A percentile compares a stretch with the other conserved stretches of the same genome.
Evolutionary conservation across 2,797 vertebrate species (phyloP).

Genomic region (Neosalanx taihuensis): DNA sequence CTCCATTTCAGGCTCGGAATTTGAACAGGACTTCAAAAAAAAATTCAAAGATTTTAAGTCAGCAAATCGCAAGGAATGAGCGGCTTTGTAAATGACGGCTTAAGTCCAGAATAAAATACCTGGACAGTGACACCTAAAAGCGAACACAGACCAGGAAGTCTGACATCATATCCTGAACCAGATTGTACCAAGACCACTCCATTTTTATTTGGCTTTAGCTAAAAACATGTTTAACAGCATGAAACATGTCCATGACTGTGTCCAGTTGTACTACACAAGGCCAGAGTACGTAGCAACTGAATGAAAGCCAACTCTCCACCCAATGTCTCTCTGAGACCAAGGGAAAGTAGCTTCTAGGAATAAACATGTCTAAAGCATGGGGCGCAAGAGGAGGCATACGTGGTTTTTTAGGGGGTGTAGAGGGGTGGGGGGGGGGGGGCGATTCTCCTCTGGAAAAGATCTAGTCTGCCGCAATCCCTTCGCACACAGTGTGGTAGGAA

Average conservation of each 20-base stretch:
- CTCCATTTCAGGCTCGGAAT: conserved; percentile 43
- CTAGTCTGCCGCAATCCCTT: conserved; percentile 73
- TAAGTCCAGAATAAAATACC: conserved; percentile 29
- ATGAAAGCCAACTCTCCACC: conserved; percentile 30
- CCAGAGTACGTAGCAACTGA: conserved; percentile 16
- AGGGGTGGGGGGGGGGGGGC: conserved; percentile 3
- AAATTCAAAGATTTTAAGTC: conserved; percentile 50
- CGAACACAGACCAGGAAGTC: conserved; percentile 29
- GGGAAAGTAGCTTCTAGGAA: conserved; percentile 40
- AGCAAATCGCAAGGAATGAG: conserved; percentile 39
- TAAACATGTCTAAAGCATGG: conserved; percentile 16
- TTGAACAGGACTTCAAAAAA: conserved; percentile 40
- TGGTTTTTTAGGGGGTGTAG: conserved; percentile 41
- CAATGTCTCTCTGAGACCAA: conserved; percentile 19
- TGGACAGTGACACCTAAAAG: conserved; percentile 7
- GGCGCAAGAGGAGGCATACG: conserved; percentile 47
- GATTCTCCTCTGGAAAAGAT: conserved; percentile 57
- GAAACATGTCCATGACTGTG: conserved; percentile 45
- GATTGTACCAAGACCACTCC: conserved; percentile 47
- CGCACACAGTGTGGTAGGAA: conserved; percentile 55
- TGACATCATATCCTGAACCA: conserved; percentile 49
- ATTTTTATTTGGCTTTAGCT: conserved; percentile 65
- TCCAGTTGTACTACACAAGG: conserved; percentile 54
- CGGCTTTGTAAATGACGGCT: conserved; percentile 38
- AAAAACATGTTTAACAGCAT: conserved; percentile 51